Evolutionary conservation across 1,140 invertebrate genomes (phyloP), one percentile per base, ranked within the genome.

Genomic region (Contarinia nasturtii): DNA sequence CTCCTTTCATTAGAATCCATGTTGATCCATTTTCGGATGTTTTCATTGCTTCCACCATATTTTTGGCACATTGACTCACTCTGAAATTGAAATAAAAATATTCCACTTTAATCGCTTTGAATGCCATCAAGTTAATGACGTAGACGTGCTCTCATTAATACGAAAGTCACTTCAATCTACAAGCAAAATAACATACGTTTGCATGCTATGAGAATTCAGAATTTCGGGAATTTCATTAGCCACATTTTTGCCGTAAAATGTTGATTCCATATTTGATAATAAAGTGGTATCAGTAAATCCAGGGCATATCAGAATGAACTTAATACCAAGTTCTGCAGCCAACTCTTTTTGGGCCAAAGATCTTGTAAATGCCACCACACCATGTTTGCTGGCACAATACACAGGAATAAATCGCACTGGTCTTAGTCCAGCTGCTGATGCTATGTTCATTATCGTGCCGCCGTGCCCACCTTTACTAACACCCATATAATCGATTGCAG

Each of bases 291-390:
- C 63, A 0, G 72, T 74, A 11, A 70, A 57, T 11, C 71, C 71
- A 0, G 72, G 71, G 48, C 70, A 73, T 10, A 74, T 53, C 1
- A 69, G 67, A 22, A 72, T 59, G 34, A 74, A 61, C 46, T 52
- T 55, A 36, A 63, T 61, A 37, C 60, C 61, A 20, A 54, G 57
- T 1, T 61, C 57, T 33, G 51, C 49, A 2, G 47, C 46, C 50
- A 58, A 56, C 19, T 55, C 36, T 5, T 52, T 49, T 53, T 54
- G 53, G 18, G 57, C 64, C 40, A 63, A 51, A 8, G 62, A 63
- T 41, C 54, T 54, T 19, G 67, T 70, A 47, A 66, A 67, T 36
- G 64, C 67, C 17, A 69, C 52, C 11, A 71, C 61, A 33, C 60
- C 67, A 45, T 67, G 63, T 51, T 72, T 73, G 7, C 66, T 64